Base-by-base conservation (phyloP, 2,888 invertebrate genomes). In the Dioctria linearis region DNA sequence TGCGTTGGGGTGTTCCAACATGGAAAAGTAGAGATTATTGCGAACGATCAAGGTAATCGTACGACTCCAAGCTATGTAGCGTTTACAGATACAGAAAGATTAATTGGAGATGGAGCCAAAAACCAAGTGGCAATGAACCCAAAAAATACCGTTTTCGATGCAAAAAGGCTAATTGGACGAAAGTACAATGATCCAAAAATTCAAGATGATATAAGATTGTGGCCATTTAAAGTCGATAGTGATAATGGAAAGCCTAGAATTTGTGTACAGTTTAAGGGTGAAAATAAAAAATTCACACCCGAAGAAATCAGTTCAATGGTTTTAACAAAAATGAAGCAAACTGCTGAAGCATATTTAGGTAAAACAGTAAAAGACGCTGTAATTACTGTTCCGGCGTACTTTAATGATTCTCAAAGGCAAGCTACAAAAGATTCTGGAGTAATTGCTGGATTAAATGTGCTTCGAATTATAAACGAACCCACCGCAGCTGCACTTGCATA, bases 271-370 rank as follows among this genome's bases (percentile, higher is more conserved):
- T 96, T 95, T 91, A 96, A 96, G 87, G 96, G 95, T 73, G 96
- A 95, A 85, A 87, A 87, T 54, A 95, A 94, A 86, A 90, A 88
- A 78, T 97, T 97, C 92, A 96, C 93, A 91, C 96, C 97, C 2
- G 97, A 97, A 89, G 97, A 97, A 91, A 93, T 97, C 80, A 95
- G 95, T 85, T 96, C 96, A 46, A 97, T 97, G 97, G 96, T 97
- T 78, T 91, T 98, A 82, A 94, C 93, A 71, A 97, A 97, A 89
- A 98, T 97, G 97, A 96, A 95, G 91, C 95, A 95, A 90, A 94
- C 94, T 82, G 95, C 95, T 78, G 95, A 95, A 90, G 95, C 95
- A 2, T 95, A 94, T 88, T 91, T 95, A 84, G 97, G 97, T 83
- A 93, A 94, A 87, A 92, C 92, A 63, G 94, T 96, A 83, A 93